phyloP scores from a whole-genome alignment of 2,797 vertebrate species.

The Nyctalus aviator region DNA sequence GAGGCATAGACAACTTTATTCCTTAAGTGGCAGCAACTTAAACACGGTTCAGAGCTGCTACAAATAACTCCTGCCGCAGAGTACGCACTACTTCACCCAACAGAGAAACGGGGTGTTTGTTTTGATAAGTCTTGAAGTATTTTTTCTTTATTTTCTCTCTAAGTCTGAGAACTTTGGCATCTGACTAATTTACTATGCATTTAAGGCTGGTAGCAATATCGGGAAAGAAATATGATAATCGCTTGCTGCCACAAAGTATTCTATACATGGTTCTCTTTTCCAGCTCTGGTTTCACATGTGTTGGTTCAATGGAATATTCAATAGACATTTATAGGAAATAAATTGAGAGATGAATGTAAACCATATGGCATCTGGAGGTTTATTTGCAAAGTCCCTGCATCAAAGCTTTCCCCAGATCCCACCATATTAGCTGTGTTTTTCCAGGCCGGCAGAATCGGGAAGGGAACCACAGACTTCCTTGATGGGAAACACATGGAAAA shows the following conservation, averaged over 20 bases:
- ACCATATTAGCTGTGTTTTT: conserved; percentile 99
- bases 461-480: conserved; percentile 99
- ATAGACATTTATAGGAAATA: conserved; percentile 99
- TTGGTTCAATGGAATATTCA: conserved; percentile 96
- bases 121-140: conserved; percentile 86
- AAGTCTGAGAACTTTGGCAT: conserved; percentile 87
- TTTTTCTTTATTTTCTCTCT: conserved; percentile 87
- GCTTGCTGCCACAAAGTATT: conserved; percentile 94
- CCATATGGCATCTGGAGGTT: conserved; percentile 98
- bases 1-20: conserved; percentile 75
- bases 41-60: conserved; percentile 72
- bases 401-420: conserved; percentile 99
- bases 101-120: conserved; percentile 84
- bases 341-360: conserved; percentile 99
- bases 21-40: conserved; percentile 84
- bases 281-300: conserved; percentile 95
- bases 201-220: conserved; percentile 90
- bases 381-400: conserved; percentile 99
- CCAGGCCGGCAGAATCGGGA: conserved; percentile 99
- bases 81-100: conserved; percentile 73
- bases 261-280: conserved; percentile 91
- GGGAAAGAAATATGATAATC: conserved; percentile 94
- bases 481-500: conserved; percentile 99
- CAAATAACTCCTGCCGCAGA: conserved; percentile 59
- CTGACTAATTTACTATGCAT: conserved; percentile 87